Evolutionary conservation across 2,888 invertebrate genomes (phyloP), one percentile per base, ranked within the genome.

Genomic region (Cybosia mesomella): DNA sequence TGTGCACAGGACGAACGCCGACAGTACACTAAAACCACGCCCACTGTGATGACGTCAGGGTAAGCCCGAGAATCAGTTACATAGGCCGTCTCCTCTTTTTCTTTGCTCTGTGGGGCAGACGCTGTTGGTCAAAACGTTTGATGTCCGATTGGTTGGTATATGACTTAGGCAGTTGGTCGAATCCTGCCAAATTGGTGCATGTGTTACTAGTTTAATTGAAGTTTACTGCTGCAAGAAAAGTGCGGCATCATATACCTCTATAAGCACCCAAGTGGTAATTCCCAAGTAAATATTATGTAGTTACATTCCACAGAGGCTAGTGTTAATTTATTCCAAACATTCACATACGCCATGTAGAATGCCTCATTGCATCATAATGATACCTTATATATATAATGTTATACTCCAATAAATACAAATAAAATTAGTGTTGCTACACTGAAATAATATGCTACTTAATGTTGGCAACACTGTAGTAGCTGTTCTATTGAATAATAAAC

Each of bases 371-470:
- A 43, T 18, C 32, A 32, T 8, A 34, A 34, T 34, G 34, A 10
- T 34, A 34, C 34, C 1, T 34, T 7, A 34, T 34, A 10, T 34
- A 36, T 36, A 36, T 11, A 36, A 10, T 36, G 9, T 34, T 34
- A 1, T 13, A 39, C 13, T 15, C 3, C 39, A 3, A 15, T 3
- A 18, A 18, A 18, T 43, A 43, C 18, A 43, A 43, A 43, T 43
- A 43, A 49, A n/a, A 18, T 34, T 32, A 34, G 58, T 75, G 64
- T 24, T 49, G 24, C 21, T 13, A 1, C 15, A 58, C 53, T 34
- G 60, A 49, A 53, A 55, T n/a, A n/a, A n/a, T 24, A 24, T 24
- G 24, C 55, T 24, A 55, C 22, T 24, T 55, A 28, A 55, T 15
- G 28, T 55, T 55, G 55, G 55, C 55, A 55, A 55, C 5, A 55